A percentile compares a stretch with the other conserved stretches of the same genome.
Evolutionary conservation across 30 jellyfish, hydroid and myxozoan species (phyloP).

Genomic region (Cassiopea andromeda): DNA sequence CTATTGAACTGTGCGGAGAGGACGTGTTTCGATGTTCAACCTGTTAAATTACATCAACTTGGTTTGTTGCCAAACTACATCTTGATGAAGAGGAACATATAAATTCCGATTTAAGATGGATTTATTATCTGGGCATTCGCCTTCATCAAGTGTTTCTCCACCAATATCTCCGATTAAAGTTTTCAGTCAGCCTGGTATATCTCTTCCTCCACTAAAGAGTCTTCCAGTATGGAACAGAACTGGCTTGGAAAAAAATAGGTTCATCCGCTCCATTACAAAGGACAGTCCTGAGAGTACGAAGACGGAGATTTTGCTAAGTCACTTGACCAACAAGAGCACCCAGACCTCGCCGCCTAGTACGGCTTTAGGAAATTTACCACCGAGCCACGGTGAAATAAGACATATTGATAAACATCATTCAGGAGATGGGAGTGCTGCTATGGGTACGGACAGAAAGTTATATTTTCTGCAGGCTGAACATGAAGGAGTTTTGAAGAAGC

Average conservation of each 20-base stretch:
- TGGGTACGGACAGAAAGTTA: conserved; percentile 47
- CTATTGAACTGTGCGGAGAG: not conserved
- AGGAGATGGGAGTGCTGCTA: conserved; percentile 4
- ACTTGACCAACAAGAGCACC: conserved; percentile 43
- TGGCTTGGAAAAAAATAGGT: conserved; percentile 59
- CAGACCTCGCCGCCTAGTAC: conserved; percentile 73
- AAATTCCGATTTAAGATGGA: conserved; percentile 39
- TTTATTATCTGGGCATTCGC: conserved; percentile 58
- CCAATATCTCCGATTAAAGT: conserved; percentile 78
- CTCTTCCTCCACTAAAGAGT: conserved; percentile 71
- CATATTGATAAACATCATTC: not conserved
- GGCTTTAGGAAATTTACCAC: not conserved
- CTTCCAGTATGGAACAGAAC: conserved; percentile 79
- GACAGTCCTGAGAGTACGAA: conserved; percentile 66
- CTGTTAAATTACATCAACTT: not conserved
- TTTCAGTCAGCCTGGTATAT: conserved; percentile 29
- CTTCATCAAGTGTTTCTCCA: conserved; percentile 75
- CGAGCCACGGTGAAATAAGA: not conserved
- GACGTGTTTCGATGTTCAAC: too few relatives aligned
- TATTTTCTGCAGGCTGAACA: conserved; percentile 71
- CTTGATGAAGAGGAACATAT: not conserved
- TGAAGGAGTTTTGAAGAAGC: conserved; percentile 56
- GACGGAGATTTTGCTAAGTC: conserved; percentile 34
- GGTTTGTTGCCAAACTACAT: not conserved
- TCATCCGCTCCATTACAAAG: conserved; percentile 64